These are phyloP conservation scores for Rhopilema esculentum DNA, from an alignment of 30 jellyfish, hydroid and myxozoan species.

Conservation along the genomic window DNA sequence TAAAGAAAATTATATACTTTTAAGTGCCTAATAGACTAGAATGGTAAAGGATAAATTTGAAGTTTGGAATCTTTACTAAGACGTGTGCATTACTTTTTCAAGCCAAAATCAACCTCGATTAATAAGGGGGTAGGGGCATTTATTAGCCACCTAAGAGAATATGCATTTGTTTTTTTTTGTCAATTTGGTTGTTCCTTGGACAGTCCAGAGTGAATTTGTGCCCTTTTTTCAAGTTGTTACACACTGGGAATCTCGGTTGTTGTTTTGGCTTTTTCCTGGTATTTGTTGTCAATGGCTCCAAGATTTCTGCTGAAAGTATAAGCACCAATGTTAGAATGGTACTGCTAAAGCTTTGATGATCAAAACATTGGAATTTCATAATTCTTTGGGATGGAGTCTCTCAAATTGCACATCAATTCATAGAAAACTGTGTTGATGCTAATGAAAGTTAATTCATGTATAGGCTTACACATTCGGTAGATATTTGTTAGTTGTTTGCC, in stretches of 20 bases:
- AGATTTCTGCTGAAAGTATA: not conserved
- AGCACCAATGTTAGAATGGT: not conserved
- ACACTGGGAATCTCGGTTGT: slow-evolving; percentile 2
- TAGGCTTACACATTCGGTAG: not conserved
- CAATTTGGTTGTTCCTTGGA: slow-evolving; percentile 6
- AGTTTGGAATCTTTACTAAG: not conserved
- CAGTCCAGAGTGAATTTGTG: slow-evolving; percentile 10
- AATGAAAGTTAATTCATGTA: not conserved
- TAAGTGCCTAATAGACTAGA: not conserved
- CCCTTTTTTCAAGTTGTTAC: slow-evolving; percentile 15
- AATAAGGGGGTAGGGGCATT: not conserved
- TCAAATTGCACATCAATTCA: not conserved
- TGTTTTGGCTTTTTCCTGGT: slow-evolving; percentile 22
- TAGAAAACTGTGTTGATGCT: not conserved
- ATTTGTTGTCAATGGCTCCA: not conserved
- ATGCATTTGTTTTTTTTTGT: not conserved
- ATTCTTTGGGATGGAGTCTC: not conserved
- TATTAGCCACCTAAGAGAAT: not conserved
- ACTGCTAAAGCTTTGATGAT: not conserved
- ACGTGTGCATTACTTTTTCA: not conserved
- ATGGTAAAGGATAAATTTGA: not conserved
- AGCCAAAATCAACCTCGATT: not conserved
- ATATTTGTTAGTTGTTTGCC: not conserved
- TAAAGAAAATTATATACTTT: not conserved
- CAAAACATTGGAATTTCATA: not conserved